Conservation (phyloP, 2,888 invertebrate species). For the Eupsilia transversa region DNA sequence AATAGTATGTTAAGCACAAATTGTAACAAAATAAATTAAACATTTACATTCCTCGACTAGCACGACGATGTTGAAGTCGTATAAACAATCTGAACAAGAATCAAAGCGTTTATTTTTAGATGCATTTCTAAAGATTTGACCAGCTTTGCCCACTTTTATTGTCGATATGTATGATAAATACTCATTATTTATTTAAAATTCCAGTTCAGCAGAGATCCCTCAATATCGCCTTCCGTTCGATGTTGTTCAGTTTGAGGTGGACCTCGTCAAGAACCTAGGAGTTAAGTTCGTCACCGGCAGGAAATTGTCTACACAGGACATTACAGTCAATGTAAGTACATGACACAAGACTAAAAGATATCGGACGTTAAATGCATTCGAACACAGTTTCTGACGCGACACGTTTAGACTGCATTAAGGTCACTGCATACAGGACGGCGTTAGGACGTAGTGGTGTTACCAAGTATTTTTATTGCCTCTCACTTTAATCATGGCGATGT, state of each 20-base stretch:
- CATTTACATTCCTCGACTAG: neutral
- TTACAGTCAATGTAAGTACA: conserved; percentile 92
- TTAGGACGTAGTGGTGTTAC: neutral
- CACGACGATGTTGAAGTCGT: too few relatives aligned
- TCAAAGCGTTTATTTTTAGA: neutral
- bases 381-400: neutral
- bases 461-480: too few relatives aligned
- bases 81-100: neutral
- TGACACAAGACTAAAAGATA: neutral
- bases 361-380: neutral
- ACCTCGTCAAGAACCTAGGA: conserved; percentile 97
- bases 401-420: neutral
- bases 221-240: conserved; percentile 98
- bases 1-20: too few relatives aligned
- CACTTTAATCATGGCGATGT: too few relatives aligned
- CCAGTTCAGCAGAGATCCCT: conserved; percentile 98
- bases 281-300: conserved; percentile 96
- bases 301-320: conserved; percentile 92
- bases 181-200: conserved; percentile 1
- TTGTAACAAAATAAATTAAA: too few relatives aligned
- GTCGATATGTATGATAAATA: neutral
- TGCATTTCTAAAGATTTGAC: neutral
- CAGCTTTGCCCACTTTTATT: neutral
- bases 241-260: conserved; percentile 97
- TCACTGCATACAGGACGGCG: too few relatives aligned